Conservation (phyloP, 2,113 vertebrate species). For the Artemisiospiza belli region DNA sequence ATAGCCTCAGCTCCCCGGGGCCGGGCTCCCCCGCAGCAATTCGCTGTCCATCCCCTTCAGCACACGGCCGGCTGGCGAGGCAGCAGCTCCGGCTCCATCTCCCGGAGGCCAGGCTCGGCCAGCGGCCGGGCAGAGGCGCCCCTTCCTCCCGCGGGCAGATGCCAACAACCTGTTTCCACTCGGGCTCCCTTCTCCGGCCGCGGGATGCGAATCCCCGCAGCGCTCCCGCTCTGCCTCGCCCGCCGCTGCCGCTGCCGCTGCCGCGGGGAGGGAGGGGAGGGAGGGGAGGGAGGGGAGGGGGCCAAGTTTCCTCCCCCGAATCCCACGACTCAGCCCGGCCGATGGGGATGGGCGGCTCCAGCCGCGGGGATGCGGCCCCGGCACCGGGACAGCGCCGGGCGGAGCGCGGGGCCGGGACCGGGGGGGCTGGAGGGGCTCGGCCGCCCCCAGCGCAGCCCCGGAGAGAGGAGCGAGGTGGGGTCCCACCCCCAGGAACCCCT, state of each 20-base stretch:
- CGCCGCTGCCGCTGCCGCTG: background rate
- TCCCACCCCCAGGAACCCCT: background rate
- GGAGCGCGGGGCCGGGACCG: background rate
- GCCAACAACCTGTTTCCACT: background rate
- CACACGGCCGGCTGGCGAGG: background rate
- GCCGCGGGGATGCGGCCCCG: slow-evolving; percentile 15
- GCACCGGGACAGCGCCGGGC: background rate
- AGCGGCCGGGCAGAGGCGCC: background rate
- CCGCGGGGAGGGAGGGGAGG: background rate
- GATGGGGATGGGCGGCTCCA: background rate
- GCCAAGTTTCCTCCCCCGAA: background rate
- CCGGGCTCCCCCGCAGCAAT: background rate
- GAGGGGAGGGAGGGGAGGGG: background rate
- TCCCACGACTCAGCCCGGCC: background rate
- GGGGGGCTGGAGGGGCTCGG: background rate
- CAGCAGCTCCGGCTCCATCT: background rate
- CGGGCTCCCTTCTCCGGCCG: background rate
- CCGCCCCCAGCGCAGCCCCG: background rate
- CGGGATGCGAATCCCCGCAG: background rate
- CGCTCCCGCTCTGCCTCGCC: background rate
- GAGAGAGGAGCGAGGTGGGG: background rate
- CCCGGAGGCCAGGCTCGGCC: background rate
- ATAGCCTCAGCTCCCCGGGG: background rate
- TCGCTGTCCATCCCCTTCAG: background rate
- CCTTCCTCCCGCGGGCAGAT: slow-evolving; percentile 9